phyloP scores from a whole-genome alignment of 1,140 invertebrate species.

The Drosophila fuyamai region DNA sequence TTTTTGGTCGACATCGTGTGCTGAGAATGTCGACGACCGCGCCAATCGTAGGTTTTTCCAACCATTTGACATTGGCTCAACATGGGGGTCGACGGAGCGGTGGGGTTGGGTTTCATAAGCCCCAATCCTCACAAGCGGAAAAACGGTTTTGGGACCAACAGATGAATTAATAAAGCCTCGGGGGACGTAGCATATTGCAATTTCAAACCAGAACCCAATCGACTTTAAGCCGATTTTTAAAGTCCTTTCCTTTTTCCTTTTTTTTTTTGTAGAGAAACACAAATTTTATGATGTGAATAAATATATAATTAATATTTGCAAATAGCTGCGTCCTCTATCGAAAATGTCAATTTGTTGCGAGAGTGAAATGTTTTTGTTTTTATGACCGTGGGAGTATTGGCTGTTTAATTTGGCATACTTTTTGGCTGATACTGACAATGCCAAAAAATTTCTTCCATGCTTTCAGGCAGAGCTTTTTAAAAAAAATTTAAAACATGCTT shows the following conservation, averaged over 20 bases:
- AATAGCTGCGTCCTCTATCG: not conserved
- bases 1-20: slow-evolving; percentile 37
- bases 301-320: slow-evolving; percentile 17
- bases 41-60: slow-evolving; percentile 21
- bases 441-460: slow-evolving; percentile 7
- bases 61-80: slow-evolving; percentile 23
- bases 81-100: no score
- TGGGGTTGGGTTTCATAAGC: not conserved
- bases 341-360: not conserved
- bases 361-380: slow-evolving; percentile 6
- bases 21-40: slow-evolving; percentile 34
- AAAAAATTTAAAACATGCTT: slow-evolving; percentile 1
- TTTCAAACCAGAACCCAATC: slow-evolving; percentile 8
- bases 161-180: slow-evolving; percentile 39
- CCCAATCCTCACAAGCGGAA: not conserved
- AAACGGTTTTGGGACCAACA: slow-evolving; percentile 16
- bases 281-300: slow-evolving; percentile 1
- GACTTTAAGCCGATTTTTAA: slow-evolving; percentile 21
- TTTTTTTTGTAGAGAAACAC: not conserved
- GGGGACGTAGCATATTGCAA: slow-evolving; percentile 11
- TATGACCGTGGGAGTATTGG: not conserved
- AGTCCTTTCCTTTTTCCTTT: no score
- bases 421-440: slow-evolving; percentile 12
- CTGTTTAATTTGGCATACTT: slow-evolving; percentile 23
- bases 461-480: slow-evolving; percentile 14